phyloP scores from a whole-genome alignment of 2,888 invertebrate species.

The Notodonta ziczac region DNA sequence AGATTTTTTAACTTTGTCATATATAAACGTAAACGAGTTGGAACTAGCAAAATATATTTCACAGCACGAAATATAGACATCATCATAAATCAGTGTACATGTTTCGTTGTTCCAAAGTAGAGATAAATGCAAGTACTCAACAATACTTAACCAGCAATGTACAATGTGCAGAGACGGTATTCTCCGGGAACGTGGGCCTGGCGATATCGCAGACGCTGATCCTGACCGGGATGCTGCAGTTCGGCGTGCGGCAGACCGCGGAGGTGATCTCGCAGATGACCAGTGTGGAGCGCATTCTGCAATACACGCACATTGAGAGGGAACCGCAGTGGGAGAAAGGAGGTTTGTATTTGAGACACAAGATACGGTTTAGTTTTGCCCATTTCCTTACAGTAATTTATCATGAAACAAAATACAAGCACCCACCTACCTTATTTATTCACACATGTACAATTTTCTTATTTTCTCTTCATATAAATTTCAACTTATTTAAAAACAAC shows the following conservation, averaged over 20 bases:
- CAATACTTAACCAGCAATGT: background rate
- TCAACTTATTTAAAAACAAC: too few species aligned
- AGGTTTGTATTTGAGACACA: conserved; percentile 48
- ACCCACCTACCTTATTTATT: too few species aligned
- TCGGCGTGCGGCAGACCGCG: conserved; percentile 87
- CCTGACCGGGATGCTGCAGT: conserved; percentile 89
- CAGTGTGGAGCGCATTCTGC: conserved; percentile 89
- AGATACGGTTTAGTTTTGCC: background rate
- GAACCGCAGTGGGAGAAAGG: conserved; percentile 82
- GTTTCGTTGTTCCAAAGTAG: too few species aligned
- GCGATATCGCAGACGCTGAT: conserved; percentile 88
- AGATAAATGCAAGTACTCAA: background rate
- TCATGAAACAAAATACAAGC: too few species aligned
- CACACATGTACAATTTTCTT: too few species aligned
- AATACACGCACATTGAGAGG: conserved; percentile 88
- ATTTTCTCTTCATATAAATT: too few species aligned
- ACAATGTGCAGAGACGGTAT: conserved; percentile 70
- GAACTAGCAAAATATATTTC: too few species aligned
- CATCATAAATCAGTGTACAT: too few species aligned
- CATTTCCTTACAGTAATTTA: too few species aligned
- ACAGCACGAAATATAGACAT: too few species aligned
- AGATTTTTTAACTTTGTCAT: too few species aligned
- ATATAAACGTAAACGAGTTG: too few species aligned
- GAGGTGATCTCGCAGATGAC: conserved; percentile 90
- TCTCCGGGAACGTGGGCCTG: conserved; percentile 88